Evolutionary conservation across 2,797 vertebrate genomes (phyloP).

Genomic region (Arvicola amphibius): DNA sequence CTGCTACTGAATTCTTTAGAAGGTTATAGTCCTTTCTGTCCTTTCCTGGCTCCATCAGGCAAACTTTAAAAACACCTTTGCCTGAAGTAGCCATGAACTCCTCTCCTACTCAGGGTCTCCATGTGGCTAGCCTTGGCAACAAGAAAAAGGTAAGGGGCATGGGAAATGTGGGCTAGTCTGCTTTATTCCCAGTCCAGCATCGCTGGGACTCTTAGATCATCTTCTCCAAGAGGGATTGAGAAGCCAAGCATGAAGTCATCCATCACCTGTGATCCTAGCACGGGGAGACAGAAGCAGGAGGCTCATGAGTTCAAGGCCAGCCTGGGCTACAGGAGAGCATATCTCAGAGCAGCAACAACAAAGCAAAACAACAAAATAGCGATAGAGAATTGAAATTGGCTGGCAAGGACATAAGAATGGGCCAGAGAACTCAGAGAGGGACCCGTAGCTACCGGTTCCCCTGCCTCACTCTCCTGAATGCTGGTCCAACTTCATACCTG

Average conservation of each 20-base stretch:
- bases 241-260: neutral
- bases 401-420: neutral
- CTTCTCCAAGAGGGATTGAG: neutral
- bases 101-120: neutral
- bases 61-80: neutral
- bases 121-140: neutral
- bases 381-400: neutral
- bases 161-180: neutral
- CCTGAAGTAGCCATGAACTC: neutral
- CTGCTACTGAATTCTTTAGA: conserved; percentile 57
- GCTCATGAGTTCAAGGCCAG: neutral
- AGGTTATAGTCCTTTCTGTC: neutral
- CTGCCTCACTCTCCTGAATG: no score
- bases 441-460: no score
- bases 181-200: neutral
- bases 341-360: neutral
- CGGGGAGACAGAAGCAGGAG: neutral
- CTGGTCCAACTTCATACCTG: neutral
- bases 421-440: neutral
- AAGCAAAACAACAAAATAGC: neutral
- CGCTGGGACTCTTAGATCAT: neutral
- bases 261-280: neutral
- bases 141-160: neutral
- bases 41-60: neutral
- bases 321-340: neutral